Conservation (phyloP, 2,113 vertebrate species). For the Anolis sagrei region DNA sequence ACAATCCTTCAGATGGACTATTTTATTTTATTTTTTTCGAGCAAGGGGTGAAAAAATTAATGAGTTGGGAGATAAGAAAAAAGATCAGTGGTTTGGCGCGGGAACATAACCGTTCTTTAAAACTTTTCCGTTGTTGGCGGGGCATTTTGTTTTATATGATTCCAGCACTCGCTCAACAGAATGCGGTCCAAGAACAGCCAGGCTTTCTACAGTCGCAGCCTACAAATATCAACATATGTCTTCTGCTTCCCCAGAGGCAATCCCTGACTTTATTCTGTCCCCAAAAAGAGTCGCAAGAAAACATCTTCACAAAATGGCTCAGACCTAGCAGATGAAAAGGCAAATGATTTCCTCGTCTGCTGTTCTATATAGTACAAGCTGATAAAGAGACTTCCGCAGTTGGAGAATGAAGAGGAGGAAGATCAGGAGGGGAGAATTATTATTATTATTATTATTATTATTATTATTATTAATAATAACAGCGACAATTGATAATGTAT, state of each 20-base stretch:
- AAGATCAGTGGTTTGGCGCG: slow-evolving; percentile 66
- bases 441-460: background rate
- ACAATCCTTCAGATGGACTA: slow-evolving; percentile 60
- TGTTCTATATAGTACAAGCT: slow-evolving; percentile 30
- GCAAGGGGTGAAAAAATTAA: slow-evolving; percentile 65
- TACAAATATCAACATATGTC: slow-evolving; percentile 62
- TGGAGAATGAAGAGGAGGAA: slow-evolving; percentile 42
- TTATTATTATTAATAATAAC: background rate
- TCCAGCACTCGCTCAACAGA: slow-evolving; percentile 69
- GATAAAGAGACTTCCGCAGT: slow-evolving; percentile 33
- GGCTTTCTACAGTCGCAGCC: slow-evolving; percentile 50
- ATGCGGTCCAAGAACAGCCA: slow-evolving; percentile 61
- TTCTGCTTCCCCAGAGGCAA: slow-evolving; percentile 62
- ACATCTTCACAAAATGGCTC: slow-evolving; percentile 55
- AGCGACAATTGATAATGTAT: no score
- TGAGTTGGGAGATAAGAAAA: slow-evolving; percentile 53
- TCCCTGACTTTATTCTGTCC: slow-evolving; percentile 62
- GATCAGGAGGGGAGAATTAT: background rate
- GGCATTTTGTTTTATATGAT: slow-evolving; percentile 67
- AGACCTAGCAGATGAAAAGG: slow-evolving; percentile 63
- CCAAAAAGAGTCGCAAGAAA: slow-evolving; percentile 46
- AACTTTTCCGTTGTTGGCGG: slow-evolving; percentile 28
- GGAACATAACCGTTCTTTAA: slow-evolving; percentile 44
- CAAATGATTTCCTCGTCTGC: slow-evolving; percentile 37
- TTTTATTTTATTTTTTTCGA: slow-evolving; percentile 60